Base-by-base conservation (phyloP, 2,888 invertebrate species). In the Trilocha varians region DNA sequence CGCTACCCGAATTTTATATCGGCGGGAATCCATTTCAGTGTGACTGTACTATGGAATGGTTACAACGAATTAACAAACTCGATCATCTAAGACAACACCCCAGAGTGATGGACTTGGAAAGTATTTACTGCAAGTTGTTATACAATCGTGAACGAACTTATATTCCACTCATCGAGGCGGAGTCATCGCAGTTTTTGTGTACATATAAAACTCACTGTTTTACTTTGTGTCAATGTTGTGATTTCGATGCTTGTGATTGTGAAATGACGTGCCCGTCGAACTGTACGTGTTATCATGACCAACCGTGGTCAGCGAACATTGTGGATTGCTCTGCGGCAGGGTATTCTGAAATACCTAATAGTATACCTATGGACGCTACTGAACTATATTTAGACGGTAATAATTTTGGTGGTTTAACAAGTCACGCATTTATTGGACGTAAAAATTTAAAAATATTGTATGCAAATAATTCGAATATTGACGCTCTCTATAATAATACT, bases 171-270 rank as follows among this genome's bases (percentile, higher is more conserved):
- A 89, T 95, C 16, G 94, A 95, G 65, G 95, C 94, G 25, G 93
- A 94, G 70, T 91, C 95, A 1, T 93, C 94, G 40, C 95, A 96
- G 78, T 97, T 97, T 80, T 88, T 97, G 59, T 97, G 97, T 87
- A 91, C 93, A 48, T 97, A 97, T 82, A 93, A 93, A 79, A 93
- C 94, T 34, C 96, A 97, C 75, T 98, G 98, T 83, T 97, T 96
- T 76, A 94, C 97, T 11, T 88, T 96, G 49, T 98, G 98, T 69
- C 95, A 96, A 70, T 98, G 98, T 85, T 98, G 98, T 82, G 96
- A 97, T 75, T 98, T 96, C 78, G 97, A 96, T 75, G 96, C 96
- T 40, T 98, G 98, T 86, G 98, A 98, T 83, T 98, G 98, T 87
- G 95, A 97, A 87, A 97, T 97, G 94, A 96, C 94, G 53, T 98